Evolutionary conservation across 2,797 vertebrate species (phyloP).

Genomic region (Sebastes alutus): DNA sequence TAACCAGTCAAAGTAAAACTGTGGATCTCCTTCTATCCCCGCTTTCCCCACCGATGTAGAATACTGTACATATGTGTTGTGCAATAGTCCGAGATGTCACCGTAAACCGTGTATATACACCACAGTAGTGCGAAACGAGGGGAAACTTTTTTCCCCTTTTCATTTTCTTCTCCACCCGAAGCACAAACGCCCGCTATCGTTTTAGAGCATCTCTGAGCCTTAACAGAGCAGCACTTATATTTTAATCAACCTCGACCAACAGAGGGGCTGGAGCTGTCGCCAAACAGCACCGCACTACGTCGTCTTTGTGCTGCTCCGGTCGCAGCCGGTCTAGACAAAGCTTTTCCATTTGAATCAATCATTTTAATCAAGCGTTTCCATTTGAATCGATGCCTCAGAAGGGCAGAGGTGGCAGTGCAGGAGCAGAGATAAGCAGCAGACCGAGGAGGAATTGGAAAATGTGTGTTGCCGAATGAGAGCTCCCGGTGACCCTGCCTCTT

Average conservation of each 20-base stretch:
- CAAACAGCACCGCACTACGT: neutral
- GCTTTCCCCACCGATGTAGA: slow-evolving; percentile 59
- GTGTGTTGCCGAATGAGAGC: slow-evolving; percentile 42
- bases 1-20: slow-evolving; percentile 39
- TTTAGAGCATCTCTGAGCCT: slow-evolving; percentile 58
- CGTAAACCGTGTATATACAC: slow-evolving; percentile 42
- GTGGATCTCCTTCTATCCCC: slow-evolving; percentile 63
- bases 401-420: slow-evolving; percentile 16
- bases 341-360: slow-evolving; percentile 59
- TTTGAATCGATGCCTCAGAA: slow-evolving; percentile 60
- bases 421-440: slow-evolving; percentile 37
- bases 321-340: slow-evolving; percentile 36
- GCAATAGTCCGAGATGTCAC: slow-evolving; percentile 55
- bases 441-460: neutral
- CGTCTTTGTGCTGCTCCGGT: slow-evolving; percentile 18
- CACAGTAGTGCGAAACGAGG: slow-evolving; percentile 41
- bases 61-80: slow-evolving; percentile 71
- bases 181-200: slow-evolving; percentile 31
- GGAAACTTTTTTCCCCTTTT: slow-evolving; percentile 12
- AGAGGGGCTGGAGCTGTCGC: slow-evolving; percentile 4
- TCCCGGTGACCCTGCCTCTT: slow-evolving; percentile 56
- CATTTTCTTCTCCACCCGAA: slow-evolving; percentile 30
- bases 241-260: slow-evolving; percentile 23
- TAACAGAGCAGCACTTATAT: slow-evolving; percentile 50
- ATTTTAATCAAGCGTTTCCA: slow-evolving; percentile 45